Conservation (phyloP, 2,797 vertebrate species). For the Erithacus rubecula region DNA sequence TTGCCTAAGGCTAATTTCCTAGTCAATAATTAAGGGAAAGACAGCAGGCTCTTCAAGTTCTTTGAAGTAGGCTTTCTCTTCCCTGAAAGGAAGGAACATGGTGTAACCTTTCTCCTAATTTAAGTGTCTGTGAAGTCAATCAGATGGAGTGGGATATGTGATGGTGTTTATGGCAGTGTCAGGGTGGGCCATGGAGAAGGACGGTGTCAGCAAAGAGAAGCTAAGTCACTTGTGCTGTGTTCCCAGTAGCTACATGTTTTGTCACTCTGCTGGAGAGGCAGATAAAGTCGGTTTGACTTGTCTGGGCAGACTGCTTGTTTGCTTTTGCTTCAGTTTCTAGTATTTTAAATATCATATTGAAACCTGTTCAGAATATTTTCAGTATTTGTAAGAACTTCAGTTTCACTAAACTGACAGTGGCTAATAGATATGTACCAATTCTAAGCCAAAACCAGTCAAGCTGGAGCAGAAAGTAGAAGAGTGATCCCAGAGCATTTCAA, state of each 20-base stretch:
- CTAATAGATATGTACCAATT: neutral
- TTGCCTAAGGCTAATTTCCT: constrained; percentile 6
- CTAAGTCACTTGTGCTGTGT: accelerated
- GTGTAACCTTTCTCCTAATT: neutral
- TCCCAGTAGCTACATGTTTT: neutral
- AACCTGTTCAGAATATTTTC: neutral
- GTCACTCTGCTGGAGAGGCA: neutral
- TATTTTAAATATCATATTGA: neutral
- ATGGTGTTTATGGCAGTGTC: neutral
- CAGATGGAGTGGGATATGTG: neutral
- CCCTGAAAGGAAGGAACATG: neutral
- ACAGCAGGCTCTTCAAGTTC: neutral
- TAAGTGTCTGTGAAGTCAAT: neutral
- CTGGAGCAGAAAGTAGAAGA: neutral
- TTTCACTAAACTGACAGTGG: neutral
- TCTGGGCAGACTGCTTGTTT: neutral
- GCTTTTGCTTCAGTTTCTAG: neutral
- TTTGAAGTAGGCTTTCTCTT: neutral
- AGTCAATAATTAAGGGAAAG: constrained; percentile 11
- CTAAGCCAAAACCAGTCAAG: neutral
- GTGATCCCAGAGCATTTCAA: neutral
- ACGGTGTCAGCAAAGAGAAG: accelerated
- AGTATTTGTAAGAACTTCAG: neutral
- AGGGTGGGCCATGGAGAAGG: neutral
- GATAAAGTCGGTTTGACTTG: neutral